A percentile compares a stretch with the other conserved stretches of the same genome.
Conservation (phyloP, 2,797 vertebrate genomes). For the Platyrinchus mystaceus region DNA sequence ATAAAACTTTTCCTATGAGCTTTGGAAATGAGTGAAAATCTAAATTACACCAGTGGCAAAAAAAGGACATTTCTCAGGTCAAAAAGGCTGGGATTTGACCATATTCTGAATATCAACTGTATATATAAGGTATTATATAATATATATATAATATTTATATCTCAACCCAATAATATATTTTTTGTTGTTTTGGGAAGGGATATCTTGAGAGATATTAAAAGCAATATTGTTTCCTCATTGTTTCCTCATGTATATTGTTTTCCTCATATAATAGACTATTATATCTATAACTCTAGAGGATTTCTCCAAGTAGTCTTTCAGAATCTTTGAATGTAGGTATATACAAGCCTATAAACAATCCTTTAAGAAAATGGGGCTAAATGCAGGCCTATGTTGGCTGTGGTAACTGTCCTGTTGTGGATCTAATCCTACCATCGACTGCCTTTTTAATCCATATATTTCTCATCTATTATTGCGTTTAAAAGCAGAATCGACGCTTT, state of each 20-base stretch:
- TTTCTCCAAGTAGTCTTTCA: not conserved
- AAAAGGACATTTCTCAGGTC: not conserved
- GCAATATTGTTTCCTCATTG: not conserved
- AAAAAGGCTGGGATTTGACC: not conserved
- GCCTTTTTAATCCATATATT: not conserved
- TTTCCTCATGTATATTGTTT: not conserved
- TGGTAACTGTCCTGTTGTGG: not conserved
- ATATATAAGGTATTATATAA: no score
- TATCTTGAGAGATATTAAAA: not conserved
- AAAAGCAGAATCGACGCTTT: not conserved
- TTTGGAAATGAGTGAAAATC: not conserved
- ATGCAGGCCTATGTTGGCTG: fast-evolving
- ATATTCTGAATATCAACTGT: not conserved
- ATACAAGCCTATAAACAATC: not conserved
- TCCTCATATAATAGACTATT: not conserved
- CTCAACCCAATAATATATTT: no score
- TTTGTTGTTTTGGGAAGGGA: not conserved
- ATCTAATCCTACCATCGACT: not conserved
- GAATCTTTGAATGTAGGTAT: not conserved
- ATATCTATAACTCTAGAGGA: not conserved
- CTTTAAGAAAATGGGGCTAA: not conserved
- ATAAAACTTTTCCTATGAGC: constrained; percentile 33
- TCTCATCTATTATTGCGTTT: not conserved
- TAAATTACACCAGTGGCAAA: not conserved
- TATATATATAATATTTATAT: no score